These are phyloP conservation scores for Mycteria americana DNA, from an alignment of 2,797 vertebrate genomes.

Conservation along the genomic window DNA sequence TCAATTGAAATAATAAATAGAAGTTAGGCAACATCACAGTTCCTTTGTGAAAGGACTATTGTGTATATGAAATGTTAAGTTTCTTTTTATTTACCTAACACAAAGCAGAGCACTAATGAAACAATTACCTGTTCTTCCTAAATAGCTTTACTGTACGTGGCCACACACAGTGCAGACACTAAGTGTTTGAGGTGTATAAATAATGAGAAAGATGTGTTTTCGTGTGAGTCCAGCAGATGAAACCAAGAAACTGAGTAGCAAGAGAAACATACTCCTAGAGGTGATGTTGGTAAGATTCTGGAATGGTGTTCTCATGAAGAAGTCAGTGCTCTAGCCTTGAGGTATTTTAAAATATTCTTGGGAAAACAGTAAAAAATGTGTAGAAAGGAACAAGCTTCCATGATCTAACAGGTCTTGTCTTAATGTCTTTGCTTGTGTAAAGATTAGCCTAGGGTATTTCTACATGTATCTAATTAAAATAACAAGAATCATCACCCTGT, in stretches of 20 bases:
- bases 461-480: slow-evolving; percentile 7
- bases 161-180: not conserved
- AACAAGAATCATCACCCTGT: not conserved
- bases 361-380: not conserved
- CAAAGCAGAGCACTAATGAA: not conserved
- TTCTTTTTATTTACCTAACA: not conserved
- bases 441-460: not conserved
- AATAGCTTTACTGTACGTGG: not conserved
- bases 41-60: not conserved
- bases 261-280: not conserved
- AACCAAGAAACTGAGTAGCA: not conserved
- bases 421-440: not conserved
- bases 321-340: not conserved
- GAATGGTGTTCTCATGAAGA: not conserved
- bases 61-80: not conserved
- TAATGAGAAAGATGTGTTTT: not conserved
- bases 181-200: not conserved
- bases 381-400: not conserved
- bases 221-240: not conserved
- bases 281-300: not conserved
- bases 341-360: not conserved
- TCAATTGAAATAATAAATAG: not conserved
- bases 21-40: not conserved
- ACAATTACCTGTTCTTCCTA: not conserved
- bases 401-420: not conserved